A percentile compares a stretch with the other conserved stretches of the same genome.
These are phyloP conservation scores for Nycteola revayana DNA, from an alignment of 2,888 invertebrate genomes.

Conservation along the genomic window DNA sequence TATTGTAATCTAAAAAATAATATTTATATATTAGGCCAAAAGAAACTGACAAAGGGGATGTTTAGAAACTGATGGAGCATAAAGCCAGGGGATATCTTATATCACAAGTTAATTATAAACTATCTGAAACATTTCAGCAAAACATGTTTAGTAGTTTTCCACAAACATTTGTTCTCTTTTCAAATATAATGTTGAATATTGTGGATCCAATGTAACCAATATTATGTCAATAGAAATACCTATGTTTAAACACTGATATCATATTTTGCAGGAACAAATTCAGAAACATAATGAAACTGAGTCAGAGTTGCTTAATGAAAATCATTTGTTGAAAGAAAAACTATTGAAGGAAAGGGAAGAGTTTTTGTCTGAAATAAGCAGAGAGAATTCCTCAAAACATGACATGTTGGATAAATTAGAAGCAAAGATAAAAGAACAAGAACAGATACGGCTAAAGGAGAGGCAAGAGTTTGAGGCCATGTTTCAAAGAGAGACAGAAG, in stretches of 20 bases:
- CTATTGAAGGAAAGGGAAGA: constrained; percentile 73
- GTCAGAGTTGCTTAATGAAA: constrained; percentile 68
- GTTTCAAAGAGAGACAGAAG: constrained; percentile 64
- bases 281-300: constrained; percentile 63
- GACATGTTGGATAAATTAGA: constrained; percentile 74
- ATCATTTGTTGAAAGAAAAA: constrained; percentile 68
- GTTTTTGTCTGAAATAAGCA: constrained; percentile 68
- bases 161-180: too few relatives aligned
- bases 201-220: too few relatives aligned
- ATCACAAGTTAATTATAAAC: too few relatives aligned
- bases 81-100: too few relatives aligned
- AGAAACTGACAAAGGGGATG: too few relatives aligned
- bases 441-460: constrained; percentile 66
- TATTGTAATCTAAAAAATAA: background rate
- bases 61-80: too few relatives aligned
- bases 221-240: too few relatives aligned
- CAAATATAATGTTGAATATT: too few relatives aligned
- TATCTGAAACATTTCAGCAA: too few relatives aligned
- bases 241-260: too few relatives aligned
- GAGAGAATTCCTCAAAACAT: constrained; percentile 78
- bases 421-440: constrained; percentile 70
- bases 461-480: constrained; percentile 59
- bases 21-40: too few relatives aligned
- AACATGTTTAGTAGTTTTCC: too few relatives aligned
- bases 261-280: constrained; percentile 63